Percentiles rank a stretch among this genome's conserved stretches.
Evolutionary conservation across 1,140 invertebrate species (phyloP).

Genomic region (Meloidogyne chitwoodi): DNA sequence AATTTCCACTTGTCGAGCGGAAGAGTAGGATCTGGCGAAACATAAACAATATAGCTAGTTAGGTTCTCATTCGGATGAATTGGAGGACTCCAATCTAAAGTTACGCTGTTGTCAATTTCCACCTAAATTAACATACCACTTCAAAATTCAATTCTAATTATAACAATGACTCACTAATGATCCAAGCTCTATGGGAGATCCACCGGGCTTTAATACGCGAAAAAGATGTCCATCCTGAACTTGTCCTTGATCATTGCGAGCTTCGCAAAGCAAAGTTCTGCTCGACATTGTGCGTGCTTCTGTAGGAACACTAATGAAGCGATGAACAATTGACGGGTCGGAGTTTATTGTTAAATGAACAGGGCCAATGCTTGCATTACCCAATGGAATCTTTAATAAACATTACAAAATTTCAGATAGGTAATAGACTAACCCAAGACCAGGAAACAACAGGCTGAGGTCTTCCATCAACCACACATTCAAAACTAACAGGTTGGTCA

Average conservation of each 20-base stretch:
- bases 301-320: conserved; percentile 48
- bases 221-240: conserved; percentile 51
- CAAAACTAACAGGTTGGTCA: conserved; percentile 51
- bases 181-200: conserved; percentile 43
- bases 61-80: conserved; percentile 55
- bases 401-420: conserved; percentile 43
- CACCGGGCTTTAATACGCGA: conserved; percentile 47
- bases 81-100: conserved; percentile 52
- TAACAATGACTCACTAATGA: conserved; percentile 17
- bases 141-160: too few relatives aligned
- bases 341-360: not conserved
- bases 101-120: conserved; percentile 55
- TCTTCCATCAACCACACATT: conserved; percentile 54
- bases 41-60: conserved; percentile 49
- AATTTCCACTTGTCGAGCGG: conserved; percentile 56
- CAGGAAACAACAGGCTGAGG: conserved; percentile 55
- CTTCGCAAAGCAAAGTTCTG: conserved; percentile 52
- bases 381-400: not conserved
- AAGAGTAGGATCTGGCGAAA: conserved; percentile 53
- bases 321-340: conserved; percentile 31
- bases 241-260: conserved; percentile 54
- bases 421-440: conserved; percentile 52
- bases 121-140: too few relatives aligned
- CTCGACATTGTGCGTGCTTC: conserved; percentile 46
- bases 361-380: not conserved